These are phyloP conservation scores for Hipposideros armiger DNA, from an alignment of 2,113 vertebrate species.

Conservation along the genomic window DNA sequence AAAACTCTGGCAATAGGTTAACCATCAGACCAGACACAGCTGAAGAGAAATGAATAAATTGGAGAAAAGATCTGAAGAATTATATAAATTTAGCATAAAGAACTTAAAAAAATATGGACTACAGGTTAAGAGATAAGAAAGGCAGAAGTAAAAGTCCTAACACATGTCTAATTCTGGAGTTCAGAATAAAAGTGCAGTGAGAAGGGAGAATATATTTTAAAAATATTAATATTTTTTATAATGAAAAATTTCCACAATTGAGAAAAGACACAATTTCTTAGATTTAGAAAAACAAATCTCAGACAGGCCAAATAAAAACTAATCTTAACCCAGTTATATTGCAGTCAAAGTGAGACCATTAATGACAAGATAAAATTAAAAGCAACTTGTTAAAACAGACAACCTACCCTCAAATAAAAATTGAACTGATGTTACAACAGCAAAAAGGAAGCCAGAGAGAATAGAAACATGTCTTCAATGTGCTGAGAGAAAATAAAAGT, in stretches of 20 bases:
- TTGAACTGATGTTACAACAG: neutral
- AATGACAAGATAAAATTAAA: neutral
- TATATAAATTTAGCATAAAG: neutral
- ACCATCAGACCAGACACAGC: neutral
- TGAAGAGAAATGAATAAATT: constrained; percentile 16
- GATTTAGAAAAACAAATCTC: neutral
- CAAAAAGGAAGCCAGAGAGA: neutral
- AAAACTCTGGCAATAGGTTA: neutral
- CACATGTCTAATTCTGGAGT: neutral
- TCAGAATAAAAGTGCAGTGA: neutral
- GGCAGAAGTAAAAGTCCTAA: neutral
- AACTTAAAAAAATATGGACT: neutral
- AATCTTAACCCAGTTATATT: neutral
- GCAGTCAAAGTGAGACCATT: neutral
- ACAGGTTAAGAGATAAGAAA: neutral
- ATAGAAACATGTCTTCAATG: neutral
- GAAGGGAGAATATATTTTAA: neutral
- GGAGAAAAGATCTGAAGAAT: neutral
- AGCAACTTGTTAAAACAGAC: neutral
- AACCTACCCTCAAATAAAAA: neutral
- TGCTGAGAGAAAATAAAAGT: constrained; percentile 24
- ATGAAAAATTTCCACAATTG: neutral
- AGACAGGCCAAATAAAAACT: neutral
- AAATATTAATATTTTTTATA: neutral
- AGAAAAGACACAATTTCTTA: neutral